Base-by-base conservation (phyloP, 2,888 invertebrate genomes). In the Nomada fucata region DNA sequence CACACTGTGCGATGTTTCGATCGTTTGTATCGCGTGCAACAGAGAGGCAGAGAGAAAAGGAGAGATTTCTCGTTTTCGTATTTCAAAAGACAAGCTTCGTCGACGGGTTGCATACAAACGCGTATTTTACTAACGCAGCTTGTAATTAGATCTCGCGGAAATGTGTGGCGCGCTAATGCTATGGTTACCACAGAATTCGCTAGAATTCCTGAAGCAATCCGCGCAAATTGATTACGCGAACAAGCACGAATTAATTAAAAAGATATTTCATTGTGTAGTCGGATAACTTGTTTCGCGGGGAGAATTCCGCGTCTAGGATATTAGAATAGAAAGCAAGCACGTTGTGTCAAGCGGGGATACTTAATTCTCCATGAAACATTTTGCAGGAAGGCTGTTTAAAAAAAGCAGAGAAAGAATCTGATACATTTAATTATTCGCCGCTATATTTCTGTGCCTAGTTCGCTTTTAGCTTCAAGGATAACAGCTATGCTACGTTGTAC, bases 41-140 rank as follows among this genome's bases (percentile, higher is more conserved):
- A 15, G 44, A 44, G 29, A 4, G 18, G 10, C 13, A 15, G 47
- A 15, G 44, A 26, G 29, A 10, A 13, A 13, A 15, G 47, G 47
- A 13, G 47, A 47, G 10, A 63, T 18, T 18, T 10, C 20, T 23
- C 20, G 67, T 57, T 47, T 57, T 47, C 65, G 55, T 42, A 53
- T 65, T 42, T 65, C 47, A 57, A 55, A 55, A 53, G 67, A 67
- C 44, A 26, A 55, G 67, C 15, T 47, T 26, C 36, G 67, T n/a
- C n/a, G 53, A 29, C n/a, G 26, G 47, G 13, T 13, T 36, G 73
- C 73, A 55, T 73, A 55, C 73, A 67, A 73, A 67, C 73, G 73
- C 53, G 52, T 53, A 61, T 61, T 76, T 76, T 76, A 70, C 70
- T 76, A 76, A 70, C 61, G 70, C 55, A 15, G 29, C 20, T 65